These are phyloP conservation scores for Pseudanteris insignis DNA, from an alignment of 2,888 invertebrate species.

Conservation along the genomic window DNA sequence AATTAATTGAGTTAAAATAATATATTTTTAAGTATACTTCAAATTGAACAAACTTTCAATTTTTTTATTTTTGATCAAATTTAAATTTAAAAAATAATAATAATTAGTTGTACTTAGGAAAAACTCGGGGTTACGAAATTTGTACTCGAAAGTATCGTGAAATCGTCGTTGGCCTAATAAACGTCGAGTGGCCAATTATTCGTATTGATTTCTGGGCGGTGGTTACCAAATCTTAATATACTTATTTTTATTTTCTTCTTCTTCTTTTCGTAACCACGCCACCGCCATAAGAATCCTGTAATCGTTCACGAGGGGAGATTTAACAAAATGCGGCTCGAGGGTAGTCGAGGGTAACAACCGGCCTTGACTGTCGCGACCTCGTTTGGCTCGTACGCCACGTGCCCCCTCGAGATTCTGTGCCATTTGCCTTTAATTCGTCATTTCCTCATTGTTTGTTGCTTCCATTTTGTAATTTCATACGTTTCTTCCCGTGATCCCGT, in stretches of 20 bases:
- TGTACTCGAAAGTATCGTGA: no score
- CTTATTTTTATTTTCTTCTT: no score
- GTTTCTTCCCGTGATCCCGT: not conserved
- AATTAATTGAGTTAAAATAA: no score
- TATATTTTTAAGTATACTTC: no score
- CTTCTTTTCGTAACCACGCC: not conserved
- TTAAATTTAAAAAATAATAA: no score
- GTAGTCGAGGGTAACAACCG: slow-evolving; percentile 61
- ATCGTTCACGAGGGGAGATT: slow-evolving; percentile 27
- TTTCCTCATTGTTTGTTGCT: slow-evolving; percentile 27
- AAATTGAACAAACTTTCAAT: no score
- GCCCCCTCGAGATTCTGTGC: slow-evolving; percentile 33
- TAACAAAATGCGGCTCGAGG: slow-evolving; percentile 51
- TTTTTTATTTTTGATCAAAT: no score
- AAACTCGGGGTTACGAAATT: no score
- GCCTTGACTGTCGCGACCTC: slow-evolving; percentile 62
- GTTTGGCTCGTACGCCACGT: slow-evolving; percentile 59
- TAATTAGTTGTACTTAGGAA: no score
- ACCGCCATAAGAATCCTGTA: not conserved
- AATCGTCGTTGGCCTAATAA: no score
- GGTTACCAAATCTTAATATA: slow-evolving; percentile 3
- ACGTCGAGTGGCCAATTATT: slow-evolving; percentile 4
- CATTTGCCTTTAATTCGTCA: slow-evolving; percentile 18
- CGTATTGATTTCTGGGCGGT: slow-evolving; percentile 6
- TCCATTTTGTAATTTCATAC: slow-evolving; percentile 16